These are phyloP conservation scores for Typhlichthys eigenmanni DNA, from an alignment of 2,797 vertebrate genomes.

Conservation along the genomic window DNA sequence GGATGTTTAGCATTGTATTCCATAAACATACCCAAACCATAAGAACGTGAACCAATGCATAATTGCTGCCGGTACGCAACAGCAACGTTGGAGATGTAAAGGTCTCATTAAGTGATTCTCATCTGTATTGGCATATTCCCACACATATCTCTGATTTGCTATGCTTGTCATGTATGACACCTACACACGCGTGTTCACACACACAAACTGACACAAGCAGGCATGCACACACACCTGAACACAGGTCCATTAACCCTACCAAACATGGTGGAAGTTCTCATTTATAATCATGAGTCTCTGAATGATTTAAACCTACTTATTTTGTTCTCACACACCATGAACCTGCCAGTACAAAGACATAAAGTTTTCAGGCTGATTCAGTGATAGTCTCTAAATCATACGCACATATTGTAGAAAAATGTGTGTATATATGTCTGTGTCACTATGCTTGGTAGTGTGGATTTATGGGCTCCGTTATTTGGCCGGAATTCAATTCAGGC, in stretches of 20 bases:
- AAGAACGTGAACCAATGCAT: too few relatives aligned
- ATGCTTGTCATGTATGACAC: slow-evolving; percentile 11
- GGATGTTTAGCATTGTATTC: too few relatives aligned
- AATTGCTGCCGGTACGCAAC: too few relatives aligned
- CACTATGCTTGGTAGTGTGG: too few relatives aligned
- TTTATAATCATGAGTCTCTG: slow-evolving; percentile 30
- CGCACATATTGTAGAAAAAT: neutral
- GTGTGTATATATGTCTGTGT: too few relatives aligned
- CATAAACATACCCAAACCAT: too few relatives aligned
- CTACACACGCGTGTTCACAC: neutral
- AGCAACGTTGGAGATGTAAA: neutral
- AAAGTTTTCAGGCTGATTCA: neutral
- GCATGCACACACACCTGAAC: slow-evolving; percentile 23
- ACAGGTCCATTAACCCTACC: slow-evolving; percentile 24
- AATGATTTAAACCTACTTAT: slow-evolving; percentile 6
- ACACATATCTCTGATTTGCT: slow-evolving; percentile 24
- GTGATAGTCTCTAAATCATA: neutral
- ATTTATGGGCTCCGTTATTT: too few relatives aligned
- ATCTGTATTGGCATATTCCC: slow-evolving; percentile 10
- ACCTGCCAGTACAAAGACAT: neutral
- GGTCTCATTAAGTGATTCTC: slow-evolving; percentile 13
- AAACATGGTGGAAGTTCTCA: slow-evolving; percentile 15
- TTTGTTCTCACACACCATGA: neutral
- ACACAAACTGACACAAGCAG: slow-evolving; percentile 8
- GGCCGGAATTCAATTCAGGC: too few relatives aligned